phyloP scores from a whole-genome alignment of 2,113 vertebrate species.

The Phyllostomus discolor region DNA sequence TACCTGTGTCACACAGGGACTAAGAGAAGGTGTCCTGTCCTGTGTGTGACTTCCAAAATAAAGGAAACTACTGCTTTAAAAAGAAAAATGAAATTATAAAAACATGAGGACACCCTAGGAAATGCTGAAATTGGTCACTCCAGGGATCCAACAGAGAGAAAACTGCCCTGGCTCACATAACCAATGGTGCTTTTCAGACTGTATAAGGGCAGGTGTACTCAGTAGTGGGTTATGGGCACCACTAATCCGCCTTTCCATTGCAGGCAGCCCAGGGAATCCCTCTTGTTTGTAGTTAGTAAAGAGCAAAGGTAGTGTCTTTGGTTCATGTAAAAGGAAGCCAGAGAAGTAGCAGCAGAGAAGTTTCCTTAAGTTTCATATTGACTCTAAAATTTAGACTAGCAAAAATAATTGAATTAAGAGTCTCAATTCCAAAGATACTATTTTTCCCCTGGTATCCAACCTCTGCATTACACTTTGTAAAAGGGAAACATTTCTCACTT shows the following conservation, averaged over 20 bases:
- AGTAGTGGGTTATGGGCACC: background rate
- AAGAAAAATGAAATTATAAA: background rate
- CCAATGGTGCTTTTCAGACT: rapidly evolving
- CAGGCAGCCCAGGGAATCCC: background rate
- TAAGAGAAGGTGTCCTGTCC: rapidly evolving
- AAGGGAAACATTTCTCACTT: background rate
- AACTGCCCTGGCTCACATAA: rapidly evolving
- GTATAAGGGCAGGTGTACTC: rapidly evolving
- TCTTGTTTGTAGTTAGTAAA: background rate
- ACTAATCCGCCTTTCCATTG: rapidly evolving
- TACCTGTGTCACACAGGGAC: rapidly evolving
- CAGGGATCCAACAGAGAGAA: too few species aligned
- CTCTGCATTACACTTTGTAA: too few species aligned
- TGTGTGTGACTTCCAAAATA: background rate
- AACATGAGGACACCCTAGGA: background rate
- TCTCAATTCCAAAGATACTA: background rate
- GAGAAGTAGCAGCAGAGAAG: background rate
- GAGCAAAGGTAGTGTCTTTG: background rate
- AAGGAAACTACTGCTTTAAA: background rate
- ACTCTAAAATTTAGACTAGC: background rate
- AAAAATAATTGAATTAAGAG: background rate
- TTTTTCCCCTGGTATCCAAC: background rate
- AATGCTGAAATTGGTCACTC: background rate
- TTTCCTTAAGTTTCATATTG: background rate
- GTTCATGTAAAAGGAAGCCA: background rate